phyloP scores from a whole-genome alignment of 2,888 invertebrate species.

The Campoletis raptor region DNA sequence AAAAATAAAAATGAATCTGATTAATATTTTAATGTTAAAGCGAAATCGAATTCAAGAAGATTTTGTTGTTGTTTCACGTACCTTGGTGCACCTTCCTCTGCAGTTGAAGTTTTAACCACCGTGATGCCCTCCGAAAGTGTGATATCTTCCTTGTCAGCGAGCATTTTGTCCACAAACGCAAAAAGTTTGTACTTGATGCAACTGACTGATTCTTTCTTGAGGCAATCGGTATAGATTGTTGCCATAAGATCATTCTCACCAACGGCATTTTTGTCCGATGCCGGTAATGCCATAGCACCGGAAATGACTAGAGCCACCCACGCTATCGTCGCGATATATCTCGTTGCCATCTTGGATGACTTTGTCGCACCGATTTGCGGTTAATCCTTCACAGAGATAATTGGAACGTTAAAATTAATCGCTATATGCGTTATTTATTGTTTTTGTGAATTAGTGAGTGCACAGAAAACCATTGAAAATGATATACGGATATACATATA shows the following conservation, averaged over 20 bases:
- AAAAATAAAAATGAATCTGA: neutral
- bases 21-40: neutral
- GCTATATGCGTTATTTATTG: slow-evolving; percentile 6
- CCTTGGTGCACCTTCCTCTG: slow-evolving; percentile 92
- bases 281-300: slow-evolving; percentile 88
- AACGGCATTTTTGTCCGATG: slow-evolving; percentile 88
- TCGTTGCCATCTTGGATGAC: slow-evolving; percentile 71
- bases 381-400: slow-evolving; percentile 56
- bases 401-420: slow-evolving; percentile 26
- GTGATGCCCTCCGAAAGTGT: slow-evolving; percentile 93
- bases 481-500: neutral
- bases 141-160: slow-evolving; percentile 92
- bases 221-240: slow-evolving; percentile 91
- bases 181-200: slow-evolving; percentile 95
- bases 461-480: slow-evolving; percentile 2
- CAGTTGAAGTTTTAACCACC: slow-evolving; percentile 90
- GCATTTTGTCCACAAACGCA: slow-evolving; percentile 94
- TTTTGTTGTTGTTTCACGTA: slow-evolving; percentile 86
- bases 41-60: neutral
- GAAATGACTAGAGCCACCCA: slow-evolving; percentile 84
- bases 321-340: slow-evolving; percentile 75
- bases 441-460: slow-evolving; percentile 1
- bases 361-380: slow-evolving; percentile 24
- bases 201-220: slow-evolving; percentile 93
- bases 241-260: slow-evolving; percentile 93